These are phyloP conservation scores for Pristionchus maxplancki DNA, from an alignment of 2,888 invertebrate genomes.

Conservation along the genomic window DNA sequence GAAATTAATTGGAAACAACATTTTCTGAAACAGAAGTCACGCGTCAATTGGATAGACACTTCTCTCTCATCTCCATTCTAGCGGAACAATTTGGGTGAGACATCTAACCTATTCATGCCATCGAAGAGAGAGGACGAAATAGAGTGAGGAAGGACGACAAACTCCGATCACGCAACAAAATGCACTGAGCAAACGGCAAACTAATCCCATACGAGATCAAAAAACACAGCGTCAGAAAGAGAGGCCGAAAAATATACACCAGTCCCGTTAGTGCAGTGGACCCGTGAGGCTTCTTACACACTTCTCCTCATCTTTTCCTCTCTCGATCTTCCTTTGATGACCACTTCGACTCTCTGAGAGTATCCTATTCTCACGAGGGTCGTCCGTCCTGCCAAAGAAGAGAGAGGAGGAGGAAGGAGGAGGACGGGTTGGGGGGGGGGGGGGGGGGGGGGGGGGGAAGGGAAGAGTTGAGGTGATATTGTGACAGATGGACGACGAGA, in stretches of 20 bases:
- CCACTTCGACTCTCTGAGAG: background rate
- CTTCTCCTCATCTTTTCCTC: background rate
- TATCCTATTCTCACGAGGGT: constrained; percentile 26
- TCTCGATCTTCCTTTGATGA: constrained; percentile 39
- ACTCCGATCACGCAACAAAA: constrained; percentile 15
- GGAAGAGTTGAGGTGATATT: background rate
- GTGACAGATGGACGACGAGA: constrained; percentile 8
- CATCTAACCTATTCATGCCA: constrained; percentile 11
- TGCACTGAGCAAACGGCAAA: background rate
- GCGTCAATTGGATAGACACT: background rate
- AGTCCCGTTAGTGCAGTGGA: background rate
- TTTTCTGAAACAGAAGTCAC: background rate
- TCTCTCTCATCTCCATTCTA: background rate
- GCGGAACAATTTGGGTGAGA: constrained; percentile 25
- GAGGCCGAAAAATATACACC: background rate
- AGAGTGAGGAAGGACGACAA: background rate
- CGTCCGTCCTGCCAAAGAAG: background rate
- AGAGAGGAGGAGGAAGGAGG: background rate
- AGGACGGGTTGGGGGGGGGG: background rate
- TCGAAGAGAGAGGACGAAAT: background rate
- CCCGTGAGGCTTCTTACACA: background rate
- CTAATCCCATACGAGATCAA: background rate
- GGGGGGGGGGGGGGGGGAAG: background rate
- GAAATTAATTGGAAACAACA: background rate
- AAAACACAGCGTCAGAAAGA: background rate